Base-by-base conservation (phyloP, 1,140 invertebrate genomes). In the Brachionus calyciflorus region DNA sequence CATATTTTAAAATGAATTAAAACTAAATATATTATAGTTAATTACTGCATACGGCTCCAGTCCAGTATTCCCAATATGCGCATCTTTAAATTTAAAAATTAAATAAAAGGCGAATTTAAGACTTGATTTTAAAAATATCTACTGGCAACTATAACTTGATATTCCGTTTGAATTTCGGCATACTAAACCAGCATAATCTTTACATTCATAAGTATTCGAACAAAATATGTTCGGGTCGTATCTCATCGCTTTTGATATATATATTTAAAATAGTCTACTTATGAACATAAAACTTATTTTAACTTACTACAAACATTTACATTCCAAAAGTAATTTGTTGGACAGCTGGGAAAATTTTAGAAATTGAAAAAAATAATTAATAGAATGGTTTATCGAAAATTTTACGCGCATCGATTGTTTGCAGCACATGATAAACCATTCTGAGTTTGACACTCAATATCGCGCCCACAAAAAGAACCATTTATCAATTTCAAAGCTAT, bases 401-500 rank as follows among this genome's bases (percentile, higher is more conserved):
- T 19, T 19, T 51, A 70, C 65, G 44, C 44, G 65, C 65, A 70
- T 14, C 65, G 41, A 51, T 70, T n/a, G n/a, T n/a, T 70, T 12
- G 44, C 14, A 0, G 28, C 40, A 51, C 65, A 70, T 7, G 24
- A 19, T 1, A 70, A 40, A n/a, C 65, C 65, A 19, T 70, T 70
- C 9, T 70, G 40, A 33, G 37, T 49, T 51, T 70, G 65, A 51
- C 65, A 70, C 33, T 70, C 26, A n/a, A 70, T 9, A 21, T 37
- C 21, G 17, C 37, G 37, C 28, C 19, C 46, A 26, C 65, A 70
- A 26, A 19, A 70, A n/a, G 65, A 33, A 30, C 65, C 65, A 51
- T 70, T 70, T 17, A 70, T 70, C 33, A 46, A 17, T 51, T 70
- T 70, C 10, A 70, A 70, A 37, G 28, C 55, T 60, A 3, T n/a